phyloP scores from a whole-genome alignment of 2,888 invertebrate species.

The Blastobasis lacticolella region DNA sequence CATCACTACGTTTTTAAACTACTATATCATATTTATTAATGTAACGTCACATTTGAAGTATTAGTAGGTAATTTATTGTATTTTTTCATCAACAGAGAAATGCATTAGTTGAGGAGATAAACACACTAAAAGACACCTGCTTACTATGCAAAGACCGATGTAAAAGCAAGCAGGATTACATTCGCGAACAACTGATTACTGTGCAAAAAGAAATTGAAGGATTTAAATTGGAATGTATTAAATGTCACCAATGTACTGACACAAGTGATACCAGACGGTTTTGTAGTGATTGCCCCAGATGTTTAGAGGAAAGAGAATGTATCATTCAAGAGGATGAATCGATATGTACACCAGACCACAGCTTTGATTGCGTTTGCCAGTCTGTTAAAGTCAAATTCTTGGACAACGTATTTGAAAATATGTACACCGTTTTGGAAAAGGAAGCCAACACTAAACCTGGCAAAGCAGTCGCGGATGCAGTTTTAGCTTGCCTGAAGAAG shows the following conservation, averaged over 20 bases:
- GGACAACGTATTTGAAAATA: slow-evolving; percentile 62
- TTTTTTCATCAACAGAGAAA: slow-evolving; percentile 35
- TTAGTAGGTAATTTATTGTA: neutral
- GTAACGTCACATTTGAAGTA: too few species aligned
- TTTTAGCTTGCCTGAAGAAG: slow-evolving; percentile 38
- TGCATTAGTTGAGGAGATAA: slow-evolving; percentile 40
- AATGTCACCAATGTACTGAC: slow-evolving; percentile 44
- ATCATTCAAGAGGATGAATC: slow-evolving; percentile 24
- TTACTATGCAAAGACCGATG: slow-evolving; percentile 48
- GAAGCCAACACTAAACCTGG: slow-evolving; percentile 38
- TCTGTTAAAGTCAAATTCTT: slow-evolving; percentile 48
- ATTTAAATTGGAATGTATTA: slow-evolving; percentile 31
- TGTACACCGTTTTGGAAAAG: slow-evolving; percentile 52
- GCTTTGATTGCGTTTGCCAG: slow-evolving; percentile 49
- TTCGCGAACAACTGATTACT: slow-evolving; percentile 36
- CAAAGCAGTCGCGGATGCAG: slow-evolving; percentile 42
- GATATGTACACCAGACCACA: slow-evolving; percentile 30
- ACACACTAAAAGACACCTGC: slow-evolving; percentile 32
- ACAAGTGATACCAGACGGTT: slow-evolving; percentile 39
- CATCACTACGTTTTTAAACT: too few species aligned
- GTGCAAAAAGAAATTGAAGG: slow-evolving; percentile 33
- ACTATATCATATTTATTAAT: too few species aligned
- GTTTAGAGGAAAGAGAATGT: slow-evolving; percentile 40
- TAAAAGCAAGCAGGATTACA: slow-evolving; percentile 29
- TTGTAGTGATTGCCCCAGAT: slow-evolving; percentile 56